Conservation (phyloP, 2,888 invertebrate genomes). For the Cosmia pyralina region DNA sequence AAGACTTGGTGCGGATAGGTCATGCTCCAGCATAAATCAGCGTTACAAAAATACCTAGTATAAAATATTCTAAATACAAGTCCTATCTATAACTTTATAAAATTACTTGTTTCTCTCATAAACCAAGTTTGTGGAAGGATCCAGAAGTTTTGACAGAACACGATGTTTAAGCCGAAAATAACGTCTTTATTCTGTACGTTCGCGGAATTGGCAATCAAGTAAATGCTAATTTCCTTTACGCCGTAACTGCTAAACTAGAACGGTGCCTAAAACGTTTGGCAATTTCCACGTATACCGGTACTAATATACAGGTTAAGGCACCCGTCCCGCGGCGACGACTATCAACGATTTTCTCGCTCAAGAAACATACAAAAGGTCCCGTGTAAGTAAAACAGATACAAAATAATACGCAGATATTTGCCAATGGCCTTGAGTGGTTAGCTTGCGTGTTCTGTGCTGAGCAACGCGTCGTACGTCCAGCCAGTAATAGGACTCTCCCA, state of each 20-base stretch:
- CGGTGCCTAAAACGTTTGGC: constrained; percentile 7
- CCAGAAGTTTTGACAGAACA: constrained; percentile 10
- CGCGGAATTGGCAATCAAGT: constrained; percentile 39
- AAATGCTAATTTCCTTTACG: constrained; percentile 43
- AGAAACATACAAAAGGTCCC: background rate
- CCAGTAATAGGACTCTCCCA: too few species aligned
- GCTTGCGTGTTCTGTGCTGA: too few species aligned
- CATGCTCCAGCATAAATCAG: background rate
- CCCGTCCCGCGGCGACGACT: background rate
- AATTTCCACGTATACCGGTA: constrained; percentile 24
- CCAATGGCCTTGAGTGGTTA: too few species aligned
- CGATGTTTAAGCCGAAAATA: constrained; percentile 14
- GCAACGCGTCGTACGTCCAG: too few species aligned
- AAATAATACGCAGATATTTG: too few species aligned
- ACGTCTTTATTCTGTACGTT: constrained; percentile 30
- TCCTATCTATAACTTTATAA: background rate
- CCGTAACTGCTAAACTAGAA: constrained; percentile 26
- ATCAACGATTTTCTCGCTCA: background rate
- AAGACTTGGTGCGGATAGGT: background rate
- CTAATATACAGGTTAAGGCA: constrained; percentile 4
- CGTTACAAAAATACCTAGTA: background rate
- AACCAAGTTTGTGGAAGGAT: too few species aligned
- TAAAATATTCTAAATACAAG: background rate
- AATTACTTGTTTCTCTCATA: background rate
- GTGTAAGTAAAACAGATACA: background rate